Base-by-base conservation (phyloP, 2,113 vertebrate species). In the Lepisosteus oculatus region DNA sequence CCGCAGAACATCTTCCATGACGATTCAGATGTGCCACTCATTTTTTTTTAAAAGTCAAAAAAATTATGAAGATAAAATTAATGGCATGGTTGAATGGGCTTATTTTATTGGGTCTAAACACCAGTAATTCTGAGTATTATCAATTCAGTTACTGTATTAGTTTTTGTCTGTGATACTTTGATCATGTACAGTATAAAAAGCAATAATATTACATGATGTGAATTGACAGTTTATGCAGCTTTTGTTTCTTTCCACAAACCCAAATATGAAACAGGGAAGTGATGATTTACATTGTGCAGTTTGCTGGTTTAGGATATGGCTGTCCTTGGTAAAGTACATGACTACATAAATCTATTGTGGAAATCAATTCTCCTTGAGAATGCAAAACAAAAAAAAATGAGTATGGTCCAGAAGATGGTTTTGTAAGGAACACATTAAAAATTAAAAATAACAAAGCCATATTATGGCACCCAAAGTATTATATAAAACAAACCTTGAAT, bases 381-480 rank as follows among this genome's bases (percentile, higher is more conserved):
- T n/a, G 56, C 15, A 7, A 47, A 51, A 8, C n/a, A 47, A 17
- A 43, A 67, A 51, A 51, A 63, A 43, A 7, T 6, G 55, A 55
- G 68, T 66, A 69, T 69, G 67, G 61, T 74, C 66, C 66, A 74
- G 66, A 74, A 63, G 15, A 57, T 55, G 42, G 3, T 43, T 55
- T 69, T 64, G 54, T 59, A 62, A 68, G 61, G 8, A 68, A 61
- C 67, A 61, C 7, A 66, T 56, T 55, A 65, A n/a, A 43, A 71
- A 47, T 9, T 41, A 51, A 69, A 74, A 73, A 63, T 43, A 62
- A 43, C 8, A 4, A 13, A 55, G 51, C 55, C 61, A 74, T n/a
- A 63, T 61, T 54, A 74, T 74, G 59, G 72, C 72, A 74, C 67
- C 72, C 66, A 68, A 74, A 61, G 3, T 69, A 63, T 29, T 17